A percentile compares a stretch with the other conserved stretches of the same genome.
Evolutionary conservation across 2,113 vertebrate genomes (phyloP).

Genomic region (Corythornis vintsioides): DNA sequence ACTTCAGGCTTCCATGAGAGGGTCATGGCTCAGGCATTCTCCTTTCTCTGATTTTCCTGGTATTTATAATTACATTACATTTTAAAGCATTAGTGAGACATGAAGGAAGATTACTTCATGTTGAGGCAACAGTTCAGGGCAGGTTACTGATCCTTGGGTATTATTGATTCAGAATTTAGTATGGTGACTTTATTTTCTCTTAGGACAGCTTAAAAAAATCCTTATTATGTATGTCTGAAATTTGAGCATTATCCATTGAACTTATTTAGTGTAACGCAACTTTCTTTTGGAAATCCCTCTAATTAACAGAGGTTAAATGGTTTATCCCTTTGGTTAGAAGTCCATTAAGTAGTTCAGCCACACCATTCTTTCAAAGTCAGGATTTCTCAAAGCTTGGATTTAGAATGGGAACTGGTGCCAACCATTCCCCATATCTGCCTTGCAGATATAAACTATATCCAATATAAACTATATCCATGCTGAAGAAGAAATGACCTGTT

Average conservation of each 20-base stretch:
- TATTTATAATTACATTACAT: slow-evolving; percentile 5
- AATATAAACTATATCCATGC: not conserved
- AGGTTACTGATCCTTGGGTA: not conserved
- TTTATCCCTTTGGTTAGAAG: not conserved
- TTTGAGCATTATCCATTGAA: not conserved
- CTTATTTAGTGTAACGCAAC: not conserved
- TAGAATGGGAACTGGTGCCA: not conserved
- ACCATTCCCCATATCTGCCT: not conserved
- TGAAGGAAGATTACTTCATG: not conserved
- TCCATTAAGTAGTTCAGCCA: not conserved
- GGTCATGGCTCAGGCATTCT: not conserved
- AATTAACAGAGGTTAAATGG: not conserved
- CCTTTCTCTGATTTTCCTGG: not conserved
- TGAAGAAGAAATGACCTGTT: not conserved
- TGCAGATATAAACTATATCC: not conserved
- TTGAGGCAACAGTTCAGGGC: not conserved
- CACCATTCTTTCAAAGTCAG: not conserved
- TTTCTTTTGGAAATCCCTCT: not conserved
- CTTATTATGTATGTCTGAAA: not conserved
- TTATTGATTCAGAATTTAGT: not conserved
- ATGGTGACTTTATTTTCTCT: not conserved
- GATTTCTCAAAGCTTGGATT: not conserved
- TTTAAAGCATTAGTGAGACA: not conserved
- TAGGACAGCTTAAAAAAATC: too few relatives aligned
- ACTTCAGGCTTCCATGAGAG: not conserved